Evolutionary conservation across 1,140 invertebrate genomes (phyloP).

Genomic region (Chelonus insularis): DNA sequence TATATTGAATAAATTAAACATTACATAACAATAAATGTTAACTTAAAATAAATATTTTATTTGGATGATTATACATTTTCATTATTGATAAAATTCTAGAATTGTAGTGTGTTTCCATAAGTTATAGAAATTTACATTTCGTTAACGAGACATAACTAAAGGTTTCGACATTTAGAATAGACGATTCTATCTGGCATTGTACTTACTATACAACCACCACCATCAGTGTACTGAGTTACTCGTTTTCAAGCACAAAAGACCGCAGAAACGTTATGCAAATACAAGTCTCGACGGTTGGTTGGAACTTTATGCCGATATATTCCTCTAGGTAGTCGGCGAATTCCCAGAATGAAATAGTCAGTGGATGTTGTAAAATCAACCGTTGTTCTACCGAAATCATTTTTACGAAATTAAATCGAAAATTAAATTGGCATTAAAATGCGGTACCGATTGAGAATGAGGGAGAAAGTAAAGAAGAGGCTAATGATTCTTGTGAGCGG

Average conservation of each 20-base stretch:
- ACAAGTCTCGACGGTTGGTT: conserved; percentile 37
- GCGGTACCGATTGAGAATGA: conserved; percentile 42
- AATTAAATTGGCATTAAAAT: conserved; percentile 56
- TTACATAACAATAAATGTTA: too few species aligned
- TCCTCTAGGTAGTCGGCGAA: conserved; percentile 8
- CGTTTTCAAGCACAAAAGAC: conserved; percentile 46
- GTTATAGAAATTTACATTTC: too few species aligned
- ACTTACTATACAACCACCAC: not conserved
- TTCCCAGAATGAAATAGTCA: conserved; percentile 13
- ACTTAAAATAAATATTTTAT: too few species aligned
- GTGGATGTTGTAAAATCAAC: conserved; percentile 25
- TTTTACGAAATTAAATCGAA: conserved; percentile 59
- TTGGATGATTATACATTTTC: too few species aligned
- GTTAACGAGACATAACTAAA: not conserved
- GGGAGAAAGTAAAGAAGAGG: not conserved
- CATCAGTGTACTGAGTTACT: conserved; percentile 37
- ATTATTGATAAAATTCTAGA: too few species aligned
- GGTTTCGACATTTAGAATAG: conserved; percentile 22
- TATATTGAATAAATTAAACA: too few species aligned
- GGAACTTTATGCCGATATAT: conserved; percentile 42
- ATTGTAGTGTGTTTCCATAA: too few species aligned
- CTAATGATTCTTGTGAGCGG: conserved; percentile 8
- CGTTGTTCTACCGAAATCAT: conserved; percentile 40
- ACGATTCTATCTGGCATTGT: conserved; percentile 28
- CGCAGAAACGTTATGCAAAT: conserved; percentile 52